These are phyloP conservation scores for Odobenus rosmarus DNA, from an alignment of 2,113 vertebrate genomes.

Conservation along the genomic window DNA sequence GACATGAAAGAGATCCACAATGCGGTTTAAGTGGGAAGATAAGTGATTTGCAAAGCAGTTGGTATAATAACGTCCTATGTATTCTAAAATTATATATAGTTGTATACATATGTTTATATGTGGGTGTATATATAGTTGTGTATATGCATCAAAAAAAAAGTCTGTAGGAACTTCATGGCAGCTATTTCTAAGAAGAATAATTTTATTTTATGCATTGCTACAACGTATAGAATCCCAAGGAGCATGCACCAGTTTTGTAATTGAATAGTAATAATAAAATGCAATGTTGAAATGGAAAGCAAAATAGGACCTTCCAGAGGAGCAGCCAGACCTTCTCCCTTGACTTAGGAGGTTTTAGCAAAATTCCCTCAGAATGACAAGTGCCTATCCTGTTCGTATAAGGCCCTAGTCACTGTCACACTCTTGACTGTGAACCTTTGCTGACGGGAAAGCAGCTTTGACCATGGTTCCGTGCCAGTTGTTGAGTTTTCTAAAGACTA, in stretches of 20 bases:
- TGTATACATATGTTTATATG: background rate
- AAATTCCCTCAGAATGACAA: background rate
- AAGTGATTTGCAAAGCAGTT: background rate
- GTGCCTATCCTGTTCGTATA: background rate
- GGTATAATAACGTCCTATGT: background rate
- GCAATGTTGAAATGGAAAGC: background rate
- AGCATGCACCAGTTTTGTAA: background rate
- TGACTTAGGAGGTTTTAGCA: background rate
- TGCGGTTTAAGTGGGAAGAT: background rate
- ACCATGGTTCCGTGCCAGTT: background rate
- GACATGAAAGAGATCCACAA: background rate
- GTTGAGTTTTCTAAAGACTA: background rate
- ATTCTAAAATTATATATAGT: background rate
- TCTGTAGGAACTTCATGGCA: background rate
- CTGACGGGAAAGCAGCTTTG: background rate
- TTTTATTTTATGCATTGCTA: background rate
- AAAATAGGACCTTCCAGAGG: background rate
- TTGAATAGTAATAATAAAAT: background rate
- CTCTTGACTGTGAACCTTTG: background rate
- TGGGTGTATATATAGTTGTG: background rate
- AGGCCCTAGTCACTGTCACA: background rate
- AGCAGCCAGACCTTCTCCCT: background rate
- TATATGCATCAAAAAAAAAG: background rate
- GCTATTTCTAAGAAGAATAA: background rate
- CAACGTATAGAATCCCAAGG: background rate